Evolutionary conservation across 1,140 invertebrate species (phyloP).

Genomic region (Formica exsecta): DNA sequence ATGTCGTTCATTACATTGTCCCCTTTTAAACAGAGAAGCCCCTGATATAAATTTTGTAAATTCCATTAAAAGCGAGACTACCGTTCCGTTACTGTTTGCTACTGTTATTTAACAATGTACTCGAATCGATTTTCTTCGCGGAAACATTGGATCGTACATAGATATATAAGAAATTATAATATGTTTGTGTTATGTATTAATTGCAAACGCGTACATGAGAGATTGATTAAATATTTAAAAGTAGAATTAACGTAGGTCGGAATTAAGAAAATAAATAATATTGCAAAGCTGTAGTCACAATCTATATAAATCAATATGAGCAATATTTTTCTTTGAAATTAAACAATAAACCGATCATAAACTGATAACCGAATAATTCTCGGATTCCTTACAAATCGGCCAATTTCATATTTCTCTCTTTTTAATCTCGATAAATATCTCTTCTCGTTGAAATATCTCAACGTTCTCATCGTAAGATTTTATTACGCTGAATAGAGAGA

Average conservation of each 20-base stretch:
- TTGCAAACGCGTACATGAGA: neutral
- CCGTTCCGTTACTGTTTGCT: neutral
- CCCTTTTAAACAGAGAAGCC: slow-evolving; percentile 35
- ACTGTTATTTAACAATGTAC: slow-evolving; percentile 19
- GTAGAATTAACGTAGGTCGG: neutral
- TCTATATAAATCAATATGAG: neutral
- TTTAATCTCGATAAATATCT: slow-evolving; percentile 24
- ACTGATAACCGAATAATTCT: slow-evolving; percentile 3
- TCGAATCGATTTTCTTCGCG: slow-evolving; percentile 19
- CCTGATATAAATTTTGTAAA: slow-evolving; percentile 47
- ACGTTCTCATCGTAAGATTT: neutral
- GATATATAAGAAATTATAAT: slow-evolving; percentile 8
- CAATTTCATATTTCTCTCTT: slow-evolving; percentile 3
- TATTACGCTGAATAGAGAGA: slow-evolving; percentile 7
- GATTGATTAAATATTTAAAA: slow-evolving; percentile 34
- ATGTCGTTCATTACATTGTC: slow-evolving; percentile 46
- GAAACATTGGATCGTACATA: neutral
- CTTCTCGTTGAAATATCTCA: slow-evolving; percentile 16
- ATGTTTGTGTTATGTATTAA: too few species aligned
- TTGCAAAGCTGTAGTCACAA: neutral
- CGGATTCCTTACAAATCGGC: neutral
- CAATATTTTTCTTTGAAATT: neutral
- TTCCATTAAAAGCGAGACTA: slow-evolving; percentile 39
- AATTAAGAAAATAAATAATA: slow-evolving; percentile 1
- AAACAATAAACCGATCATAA: slow-evolving; percentile 18